Conservation (phyloP, 2,797 vertebrate genomes). For the Molossus molossus region DNA sequence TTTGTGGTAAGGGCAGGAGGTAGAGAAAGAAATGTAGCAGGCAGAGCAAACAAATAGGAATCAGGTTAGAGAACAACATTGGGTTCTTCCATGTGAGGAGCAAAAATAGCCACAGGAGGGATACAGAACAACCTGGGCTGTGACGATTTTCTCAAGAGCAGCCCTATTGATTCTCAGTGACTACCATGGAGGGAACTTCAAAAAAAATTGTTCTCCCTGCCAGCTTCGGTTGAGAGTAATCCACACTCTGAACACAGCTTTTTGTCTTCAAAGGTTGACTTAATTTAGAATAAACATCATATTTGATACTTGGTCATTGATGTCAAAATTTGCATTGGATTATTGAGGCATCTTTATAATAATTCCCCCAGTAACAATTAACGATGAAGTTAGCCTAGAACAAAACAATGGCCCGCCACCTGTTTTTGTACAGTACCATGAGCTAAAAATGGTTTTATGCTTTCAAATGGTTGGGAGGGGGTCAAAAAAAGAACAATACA, state of each 20-base stretch:
- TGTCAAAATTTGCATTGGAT: conserved; percentile 37
- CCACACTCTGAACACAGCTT: conserved; percentile 40
- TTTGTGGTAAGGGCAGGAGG: conserved; percentile 69
- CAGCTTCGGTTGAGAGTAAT: conserved; percentile 40
- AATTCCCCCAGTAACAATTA: conserved; percentile 16
- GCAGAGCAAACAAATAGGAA: conserved; percentile 67
- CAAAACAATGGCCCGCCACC: neutral
- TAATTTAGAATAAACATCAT: conserved; percentile 32
- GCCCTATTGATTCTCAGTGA: neutral
- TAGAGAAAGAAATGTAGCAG: conserved; percentile 70
- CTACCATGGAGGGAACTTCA: conserved; percentile 8
- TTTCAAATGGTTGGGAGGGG: conserved; percentile 12
- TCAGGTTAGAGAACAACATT: conserved; percentile 63
- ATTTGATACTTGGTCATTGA: conserved; percentile 49
- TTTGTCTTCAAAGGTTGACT: conserved; percentile 56
- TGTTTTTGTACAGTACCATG: conserved; percentile 7
- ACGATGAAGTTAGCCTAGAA: conserved; percentile 18
- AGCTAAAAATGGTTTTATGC: neutral
- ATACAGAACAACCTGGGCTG: neutral
- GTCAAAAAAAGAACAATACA: conserved; percentile 25
- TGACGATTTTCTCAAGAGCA: conserved; percentile 32
- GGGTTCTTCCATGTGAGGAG: conserved; percentile 38
- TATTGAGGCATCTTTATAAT: conserved; percentile 51
- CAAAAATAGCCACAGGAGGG: neutral
- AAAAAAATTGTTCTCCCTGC: conserved; percentile 35